phyloP scores from a whole-genome alignment of 1,140 invertebrate genomes.

The Eufriesea mexicana region DNA sequence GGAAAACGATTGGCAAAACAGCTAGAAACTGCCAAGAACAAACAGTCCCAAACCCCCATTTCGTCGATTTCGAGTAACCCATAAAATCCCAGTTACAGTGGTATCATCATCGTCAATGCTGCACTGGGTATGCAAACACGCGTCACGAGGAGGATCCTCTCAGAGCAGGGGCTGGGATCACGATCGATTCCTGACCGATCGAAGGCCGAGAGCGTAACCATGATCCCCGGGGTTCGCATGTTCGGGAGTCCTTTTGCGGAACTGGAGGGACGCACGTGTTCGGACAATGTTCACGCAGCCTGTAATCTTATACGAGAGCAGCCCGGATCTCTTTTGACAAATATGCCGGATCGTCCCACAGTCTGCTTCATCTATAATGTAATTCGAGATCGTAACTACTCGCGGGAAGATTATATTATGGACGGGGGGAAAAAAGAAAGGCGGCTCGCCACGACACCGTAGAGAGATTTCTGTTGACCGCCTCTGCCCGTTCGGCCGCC shows the following conservation, averaged over 20 bases:
- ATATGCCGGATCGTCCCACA: conserved; percentile 62
- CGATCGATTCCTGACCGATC: background rate
- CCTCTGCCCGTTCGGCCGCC: conserved; percentile 18
- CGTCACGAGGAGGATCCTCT: too few relatives aligned
- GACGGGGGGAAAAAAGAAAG: conserved; percentile 49
- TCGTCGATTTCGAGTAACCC: background rate
- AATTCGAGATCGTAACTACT: conserved; percentile 68
- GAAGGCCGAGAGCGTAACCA: background rate
- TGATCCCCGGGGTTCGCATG: background rate
- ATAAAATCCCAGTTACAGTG: too few relatives aligned
- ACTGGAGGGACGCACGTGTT: conserved; percentile 40
- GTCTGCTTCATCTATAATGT: conserved; percentile 66
- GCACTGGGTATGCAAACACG: too few relatives aligned
- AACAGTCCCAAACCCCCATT: background rate
- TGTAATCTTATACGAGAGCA: conserved; percentile 56
- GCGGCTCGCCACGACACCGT: conserved; percentile 28
- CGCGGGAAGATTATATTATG: conserved; percentile 60
- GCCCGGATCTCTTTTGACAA: conserved; percentile 68
- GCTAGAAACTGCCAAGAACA: background rate
- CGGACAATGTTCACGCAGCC: conserved; percentile 46
- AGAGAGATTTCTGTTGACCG: conserved; percentile 21
- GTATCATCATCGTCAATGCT: too few relatives aligned
- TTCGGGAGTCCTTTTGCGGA: background rate
- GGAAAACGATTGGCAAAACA: background rate
- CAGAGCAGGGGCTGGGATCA: too few relatives aligned